phyloP scores from a whole-genome alignment of 2,888 invertebrate genomes.

The Perdita meconis region DNA sequence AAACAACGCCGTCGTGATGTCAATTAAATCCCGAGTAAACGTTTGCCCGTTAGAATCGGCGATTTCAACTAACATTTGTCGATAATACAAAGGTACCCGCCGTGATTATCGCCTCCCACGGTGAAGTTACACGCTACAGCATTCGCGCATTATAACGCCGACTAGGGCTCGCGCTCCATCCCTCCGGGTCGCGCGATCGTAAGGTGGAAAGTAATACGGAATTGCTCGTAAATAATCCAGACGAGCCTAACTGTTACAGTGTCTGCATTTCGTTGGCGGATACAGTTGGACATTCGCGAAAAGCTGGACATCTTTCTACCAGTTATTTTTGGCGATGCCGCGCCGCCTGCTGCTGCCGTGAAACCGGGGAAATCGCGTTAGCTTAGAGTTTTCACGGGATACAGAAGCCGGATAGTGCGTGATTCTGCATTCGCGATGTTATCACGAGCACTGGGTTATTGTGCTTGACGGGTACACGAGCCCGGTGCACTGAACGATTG shows the following conservation, averaged over 20 bases:
- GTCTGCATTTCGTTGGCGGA: conserved; percentile 13
- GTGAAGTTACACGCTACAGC: neutral
- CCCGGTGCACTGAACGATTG: neutral
- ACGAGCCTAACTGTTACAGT: neutral
- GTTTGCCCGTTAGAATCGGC: conserved; percentile 7
- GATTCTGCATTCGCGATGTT: neutral
- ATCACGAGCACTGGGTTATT: neutral
- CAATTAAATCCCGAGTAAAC: conserved; percentile 37
- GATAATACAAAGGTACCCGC: conserved; percentile 8
- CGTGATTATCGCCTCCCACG: conserved; percentile 3
- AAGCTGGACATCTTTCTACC: conserved; percentile 50
- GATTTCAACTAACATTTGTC: conserved; percentile 35
- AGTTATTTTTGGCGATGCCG: conserved; percentile 42
- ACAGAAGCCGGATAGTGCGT: neutral
- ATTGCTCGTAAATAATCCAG: conserved; percentile 50
- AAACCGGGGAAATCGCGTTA: conserved; percentile 24
- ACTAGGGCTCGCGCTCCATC: neutral
- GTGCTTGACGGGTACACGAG: neutral
- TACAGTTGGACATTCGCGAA: conserved; percentile 38
- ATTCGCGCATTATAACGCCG: neutral
- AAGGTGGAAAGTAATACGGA: conserved; percentile 31
- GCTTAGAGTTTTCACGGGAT: conserved; percentile 1
- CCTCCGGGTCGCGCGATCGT: conserved; percentile 9
- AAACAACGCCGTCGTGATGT: conserved; percentile 36
- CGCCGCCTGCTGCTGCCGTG: too few relatives aligned